Base-by-base conservation (phyloP, 2,888 invertebrate species). In the Caenorhabditis zanzibari region DNA sequence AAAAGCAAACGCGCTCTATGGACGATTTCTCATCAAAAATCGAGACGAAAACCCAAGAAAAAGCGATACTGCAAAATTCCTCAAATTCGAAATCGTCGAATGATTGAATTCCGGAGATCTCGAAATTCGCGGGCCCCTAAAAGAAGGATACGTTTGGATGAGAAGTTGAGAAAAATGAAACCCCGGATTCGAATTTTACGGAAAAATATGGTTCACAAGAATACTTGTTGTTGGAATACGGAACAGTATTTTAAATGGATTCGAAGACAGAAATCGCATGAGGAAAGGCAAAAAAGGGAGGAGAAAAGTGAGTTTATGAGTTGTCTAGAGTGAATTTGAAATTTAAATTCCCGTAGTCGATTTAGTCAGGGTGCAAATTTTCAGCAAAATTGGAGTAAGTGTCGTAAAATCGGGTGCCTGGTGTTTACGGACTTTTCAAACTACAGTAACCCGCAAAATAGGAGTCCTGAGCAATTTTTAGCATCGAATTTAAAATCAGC, bases 171-270 rank as follows among this genome's bases (percentile, higher is more conserved):
- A 12, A 35, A 16, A 24, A 24, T 52, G 22, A 9, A 1, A 16
- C 54, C 54, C 22, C 19, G 68, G 22, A 41, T 76, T 26, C 47
- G 59, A 52, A 47, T 76, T 19, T 4, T 68, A 7, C 12, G 68
- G 19, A 68, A 26, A 5, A 38, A 38, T 3, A 3, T 32, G 38
- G 32, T 77, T 9, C 59, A n/a, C 2, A 77, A 71, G 26, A 10
- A 24, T 5, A 61, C 59, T 22, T 69, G 69, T n/a, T 14, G 5
- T 0, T 68, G 69, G 54, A 52, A 77, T 44, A 1, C 35, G 12
- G n/a, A 19, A 1, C 54, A 69, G 16, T 22, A 59, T 16, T 16
- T 28, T 9, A 19, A 12, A 14, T 63, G 77, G 69, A 16, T 66
- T 19, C 10, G 19, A 14, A 22, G 58, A 10, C 24, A 58, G 24